Evolutionary conservation across 2,797 vertebrate species (phyloP).

Genomic region (Poecilia velifera): DNA sequence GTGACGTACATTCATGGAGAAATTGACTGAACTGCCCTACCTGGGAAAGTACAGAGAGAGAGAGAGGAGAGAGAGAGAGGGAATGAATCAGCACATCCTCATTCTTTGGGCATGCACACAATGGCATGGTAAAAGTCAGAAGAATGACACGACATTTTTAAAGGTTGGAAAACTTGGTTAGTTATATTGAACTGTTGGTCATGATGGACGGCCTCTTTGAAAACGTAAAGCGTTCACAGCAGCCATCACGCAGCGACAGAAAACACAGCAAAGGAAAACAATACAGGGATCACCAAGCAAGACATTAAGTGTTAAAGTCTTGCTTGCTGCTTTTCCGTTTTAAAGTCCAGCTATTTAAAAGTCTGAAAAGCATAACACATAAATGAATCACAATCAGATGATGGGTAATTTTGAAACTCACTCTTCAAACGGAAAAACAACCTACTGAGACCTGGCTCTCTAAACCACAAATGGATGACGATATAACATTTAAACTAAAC

Average conservation of each 20-base stretch:
- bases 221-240: neutral
- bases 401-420: neutral
- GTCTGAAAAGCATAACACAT: neutral
- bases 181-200: neutral
- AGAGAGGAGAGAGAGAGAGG: neutral
- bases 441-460: neutral
- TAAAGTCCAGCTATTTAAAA: neutral
- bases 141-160: neutral
- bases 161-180: neutral
- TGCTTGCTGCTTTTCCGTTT: neutral
- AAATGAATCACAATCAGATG: neutral
- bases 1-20: constrained; percentile 99
- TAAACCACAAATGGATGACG: neutral
- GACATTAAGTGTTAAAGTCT: neutral
- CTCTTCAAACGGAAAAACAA: neutral
- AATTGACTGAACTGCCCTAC: constrained; percentile 89
- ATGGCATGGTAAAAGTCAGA: constrained; percentile 1
- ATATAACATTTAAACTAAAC: neutral
- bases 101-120: neutral
- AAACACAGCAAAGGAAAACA: neutral
- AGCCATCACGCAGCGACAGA: neutral
- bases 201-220: neutral
- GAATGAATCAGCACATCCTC: neutral
- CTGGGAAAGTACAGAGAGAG: constrained; percentile 78
- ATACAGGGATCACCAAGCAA: neutral